Percentiles rank a stretch among this genome's conserved stretches.
phyloP scores from a whole-genome alignment of 1,140 invertebrate genomes.

The Rhopalosiphum padi region DNA sequence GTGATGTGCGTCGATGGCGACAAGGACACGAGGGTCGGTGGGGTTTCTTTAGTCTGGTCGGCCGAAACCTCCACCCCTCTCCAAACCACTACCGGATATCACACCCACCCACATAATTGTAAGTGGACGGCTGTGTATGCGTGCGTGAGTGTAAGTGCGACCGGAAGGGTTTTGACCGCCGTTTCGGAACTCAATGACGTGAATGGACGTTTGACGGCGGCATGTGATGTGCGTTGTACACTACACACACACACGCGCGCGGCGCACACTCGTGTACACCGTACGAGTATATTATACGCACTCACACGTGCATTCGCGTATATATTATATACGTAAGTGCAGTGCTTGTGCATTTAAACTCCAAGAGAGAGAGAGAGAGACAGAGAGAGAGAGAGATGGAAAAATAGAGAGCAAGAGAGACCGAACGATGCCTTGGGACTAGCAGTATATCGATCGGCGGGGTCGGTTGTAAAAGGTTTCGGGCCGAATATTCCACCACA shows the following conservation, averaged over 20 bases:
- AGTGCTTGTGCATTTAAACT: neutral
- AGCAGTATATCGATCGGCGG: neutral
- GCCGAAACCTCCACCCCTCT: neutral
- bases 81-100: neutral
- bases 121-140: neutral
- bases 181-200: neutral
- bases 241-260: neutral
- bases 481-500: neutral
- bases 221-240: neutral
- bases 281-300: neutral
- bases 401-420: too few species aligned
- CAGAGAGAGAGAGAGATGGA: neutral
- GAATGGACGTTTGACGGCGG: neutral
- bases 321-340: neutral
- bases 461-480: neutral
- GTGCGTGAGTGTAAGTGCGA: neutral
- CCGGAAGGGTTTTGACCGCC: conserved; percentile 12
- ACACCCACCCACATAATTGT: neutral
- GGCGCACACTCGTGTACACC: neutral
- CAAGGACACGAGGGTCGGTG: neutral
- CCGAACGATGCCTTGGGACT: neutral
- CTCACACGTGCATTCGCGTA: neutral
- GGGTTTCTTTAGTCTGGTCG: neutral
- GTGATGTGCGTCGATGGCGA: neutral
- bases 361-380: neutral